Evolutionary conservation across 2,888 invertebrate genomes (phyloP).

Genomic region (Diarsia rubi): DNA sequence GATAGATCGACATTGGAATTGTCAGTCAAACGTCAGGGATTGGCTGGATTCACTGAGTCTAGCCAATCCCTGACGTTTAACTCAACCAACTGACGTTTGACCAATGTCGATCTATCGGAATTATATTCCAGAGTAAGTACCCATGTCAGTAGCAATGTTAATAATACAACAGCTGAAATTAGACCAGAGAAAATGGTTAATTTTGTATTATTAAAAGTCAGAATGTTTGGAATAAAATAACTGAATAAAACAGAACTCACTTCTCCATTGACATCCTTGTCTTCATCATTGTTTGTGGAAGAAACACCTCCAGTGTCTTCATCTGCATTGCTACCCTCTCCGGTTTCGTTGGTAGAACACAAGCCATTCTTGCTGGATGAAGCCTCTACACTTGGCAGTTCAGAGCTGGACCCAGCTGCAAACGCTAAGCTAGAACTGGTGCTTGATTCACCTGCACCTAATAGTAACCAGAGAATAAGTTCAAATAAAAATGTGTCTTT

Average conservation of each 20-base stretch:
- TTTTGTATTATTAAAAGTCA: neutral
- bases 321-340: slow-evolving; percentile 73
- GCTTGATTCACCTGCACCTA: slow-evolving; percentile 80
- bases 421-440: slow-evolving; percentile 79
- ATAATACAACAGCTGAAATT: neutral
- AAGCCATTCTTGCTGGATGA: slow-evolving; percentile 83
- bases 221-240: neutral
- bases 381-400: slow-evolving; percentile 76
- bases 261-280: slow-evolving; percentile 87
- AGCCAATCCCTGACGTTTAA: too few relatives aligned
- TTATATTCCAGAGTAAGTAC: too few relatives aligned
- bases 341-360: slow-evolving; percentile 68
- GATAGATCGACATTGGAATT: too few relatives aligned
- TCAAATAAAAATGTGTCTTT: neutral
- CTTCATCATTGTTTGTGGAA: slow-evolving; percentile 86
- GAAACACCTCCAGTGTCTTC: slow-evolving; percentile 89
- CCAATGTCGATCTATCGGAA: too few relatives aligned
- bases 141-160: neutral
- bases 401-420: slow-evolving; percentile 84
- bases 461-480: slow-evolving; percentile 16
- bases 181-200: neutral
- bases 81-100: too few relatives aligned
- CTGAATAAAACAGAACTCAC: slow-evolving; percentile 68
- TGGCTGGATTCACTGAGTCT: too few relatives aligned
- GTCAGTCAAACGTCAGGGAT: too few relatives aligned